A percentile compares a stretch with the other conserved stretches of the same genome.
Evolutionary conservation across 2,113 vertebrate genomes (phyloP).

Genomic region (Chinchilla lanigera): DNA sequence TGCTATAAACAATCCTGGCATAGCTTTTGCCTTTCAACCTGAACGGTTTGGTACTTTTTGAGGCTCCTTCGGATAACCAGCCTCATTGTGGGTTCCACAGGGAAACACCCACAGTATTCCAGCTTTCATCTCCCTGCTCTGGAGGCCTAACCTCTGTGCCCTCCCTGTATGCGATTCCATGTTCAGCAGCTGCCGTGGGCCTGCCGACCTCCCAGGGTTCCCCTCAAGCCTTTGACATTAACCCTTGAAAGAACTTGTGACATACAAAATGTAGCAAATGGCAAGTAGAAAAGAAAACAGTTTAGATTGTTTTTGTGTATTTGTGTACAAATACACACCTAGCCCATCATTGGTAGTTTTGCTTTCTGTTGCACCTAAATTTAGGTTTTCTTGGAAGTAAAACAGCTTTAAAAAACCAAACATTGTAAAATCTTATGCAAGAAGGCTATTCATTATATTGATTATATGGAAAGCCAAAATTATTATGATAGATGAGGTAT

Average conservation of each 20-base stretch:
- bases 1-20: neutral
- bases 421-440: neutral
- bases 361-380: slow-evolving; percentile 57
- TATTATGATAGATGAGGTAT: neutral
- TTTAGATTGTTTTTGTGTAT: slow-evolving; percentile 21
- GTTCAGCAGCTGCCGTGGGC: neutral
- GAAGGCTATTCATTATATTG: slow-evolving; percentile 20
- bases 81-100: neutral
- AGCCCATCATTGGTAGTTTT: neutral
- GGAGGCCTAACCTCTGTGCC: neutral
- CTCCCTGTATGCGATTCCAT: neutral
- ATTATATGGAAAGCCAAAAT: slow-evolving; percentile 51
- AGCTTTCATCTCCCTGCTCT: neutral
- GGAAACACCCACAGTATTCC: neutral
- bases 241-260: slow-evolving; percentile 19
- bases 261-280: neutral
- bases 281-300: slow-evolving; percentile 23
- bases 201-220: neutral
- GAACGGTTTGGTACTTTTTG: neutral
- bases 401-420: neutral
- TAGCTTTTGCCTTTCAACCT: neutral
- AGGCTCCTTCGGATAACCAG: neutral
- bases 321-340: slow-evolving; percentile 1
- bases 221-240: neutral
- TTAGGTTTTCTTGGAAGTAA: slow-evolving; percentile 32